Evolutionary conservation across 1,140 invertebrate genomes (phyloP).

Genomic region (Varroa destructor): DNA sequence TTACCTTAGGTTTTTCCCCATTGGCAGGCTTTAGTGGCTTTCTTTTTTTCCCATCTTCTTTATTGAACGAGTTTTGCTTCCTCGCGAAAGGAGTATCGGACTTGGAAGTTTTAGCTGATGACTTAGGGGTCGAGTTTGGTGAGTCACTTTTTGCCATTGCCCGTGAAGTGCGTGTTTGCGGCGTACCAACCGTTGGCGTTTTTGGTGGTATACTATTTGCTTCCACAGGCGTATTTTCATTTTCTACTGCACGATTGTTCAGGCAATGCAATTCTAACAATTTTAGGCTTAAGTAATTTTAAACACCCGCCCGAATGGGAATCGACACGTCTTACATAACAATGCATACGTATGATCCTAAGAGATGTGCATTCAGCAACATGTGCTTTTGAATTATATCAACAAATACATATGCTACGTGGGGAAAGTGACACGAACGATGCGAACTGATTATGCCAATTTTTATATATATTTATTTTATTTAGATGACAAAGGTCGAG

Average conservation of each 20-base stretch:
- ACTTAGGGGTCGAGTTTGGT: background rate
- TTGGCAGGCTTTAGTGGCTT: constrained; percentile 12
- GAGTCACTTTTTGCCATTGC: background rate
- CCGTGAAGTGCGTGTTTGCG: background rate
- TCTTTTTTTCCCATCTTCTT: background rate
- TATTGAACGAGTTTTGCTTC: background rate
- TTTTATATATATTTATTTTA: too few relatives aligned
- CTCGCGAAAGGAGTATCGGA: background rate
- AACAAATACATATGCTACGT: too few relatives aligned
- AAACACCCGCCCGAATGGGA: too few relatives aligned
- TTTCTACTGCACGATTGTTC: background rate
- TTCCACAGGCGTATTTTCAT: constrained; percentile 7
- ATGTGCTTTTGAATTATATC: too few relatives aligned
- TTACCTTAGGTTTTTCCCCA: constrained; percentile 18
- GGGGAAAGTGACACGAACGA: too few relatives aligned
- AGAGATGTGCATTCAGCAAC: too few relatives aligned
- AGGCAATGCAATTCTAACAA: too few relatives aligned
- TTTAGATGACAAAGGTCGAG: too few relatives aligned
- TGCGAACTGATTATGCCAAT: too few relatives aligned
- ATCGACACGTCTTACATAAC: too few relatives aligned
- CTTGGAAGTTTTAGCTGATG: background rate
- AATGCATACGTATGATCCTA: too few relatives aligned
- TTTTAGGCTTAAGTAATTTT: too few relatives aligned
- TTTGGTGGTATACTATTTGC: background rate
- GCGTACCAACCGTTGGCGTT: background rate